Percentiles rank a stretch among this genome's conserved stretches.
Conservation (phyloP, 2,797 vertebrate species). For the Sebastiscus tertius region DNA sequence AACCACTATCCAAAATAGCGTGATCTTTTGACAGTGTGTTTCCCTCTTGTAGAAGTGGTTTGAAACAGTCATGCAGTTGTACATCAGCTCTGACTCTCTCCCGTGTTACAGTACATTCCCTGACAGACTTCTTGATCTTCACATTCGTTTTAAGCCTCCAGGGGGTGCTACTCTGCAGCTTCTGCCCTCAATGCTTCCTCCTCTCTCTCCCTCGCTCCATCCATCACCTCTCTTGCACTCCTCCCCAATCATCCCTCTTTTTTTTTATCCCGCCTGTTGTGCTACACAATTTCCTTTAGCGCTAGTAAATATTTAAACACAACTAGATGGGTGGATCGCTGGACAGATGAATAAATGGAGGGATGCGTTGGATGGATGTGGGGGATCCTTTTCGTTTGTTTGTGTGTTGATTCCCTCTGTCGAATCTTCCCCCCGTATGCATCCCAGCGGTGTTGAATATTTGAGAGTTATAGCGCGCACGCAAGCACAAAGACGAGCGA, state of each 20-base stretch:
- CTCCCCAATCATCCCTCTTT: constrained; percentile 49
- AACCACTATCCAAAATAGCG: background rate
- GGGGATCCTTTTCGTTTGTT: constrained; percentile 52
- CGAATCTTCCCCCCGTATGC: background rate
- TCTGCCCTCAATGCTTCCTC: constrained; percentile 25
- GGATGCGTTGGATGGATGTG: background rate
- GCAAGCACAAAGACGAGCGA: background rate
- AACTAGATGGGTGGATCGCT: constrained; percentile 64
- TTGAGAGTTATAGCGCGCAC: constrained; percentile 40
- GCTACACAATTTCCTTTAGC: constrained; percentile 80
- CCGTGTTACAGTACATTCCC: constrained; percentile 49
- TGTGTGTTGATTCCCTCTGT: constrained; percentile 56
- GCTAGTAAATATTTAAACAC: constrained; percentile 79
- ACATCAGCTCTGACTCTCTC: constrained; percentile 11
- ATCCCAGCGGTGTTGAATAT: constrained; percentile 70
- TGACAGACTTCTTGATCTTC: constrained; percentile 77
- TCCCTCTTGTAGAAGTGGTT: background rate
- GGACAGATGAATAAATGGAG: constrained; percentile 57
- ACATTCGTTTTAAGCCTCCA: constrained; percentile 77
- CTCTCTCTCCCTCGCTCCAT: constrained; percentile 23
- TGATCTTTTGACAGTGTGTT: background rate
- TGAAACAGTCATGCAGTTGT: background rate
- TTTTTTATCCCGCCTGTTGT: constrained; percentile 50
- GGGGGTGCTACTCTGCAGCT: constrained; percentile 63
- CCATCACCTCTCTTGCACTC: constrained; percentile 22